Conservation (phyloP, 2,113 vertebrate genomes). For the Lagenorhynchus albirostris region DNA sequence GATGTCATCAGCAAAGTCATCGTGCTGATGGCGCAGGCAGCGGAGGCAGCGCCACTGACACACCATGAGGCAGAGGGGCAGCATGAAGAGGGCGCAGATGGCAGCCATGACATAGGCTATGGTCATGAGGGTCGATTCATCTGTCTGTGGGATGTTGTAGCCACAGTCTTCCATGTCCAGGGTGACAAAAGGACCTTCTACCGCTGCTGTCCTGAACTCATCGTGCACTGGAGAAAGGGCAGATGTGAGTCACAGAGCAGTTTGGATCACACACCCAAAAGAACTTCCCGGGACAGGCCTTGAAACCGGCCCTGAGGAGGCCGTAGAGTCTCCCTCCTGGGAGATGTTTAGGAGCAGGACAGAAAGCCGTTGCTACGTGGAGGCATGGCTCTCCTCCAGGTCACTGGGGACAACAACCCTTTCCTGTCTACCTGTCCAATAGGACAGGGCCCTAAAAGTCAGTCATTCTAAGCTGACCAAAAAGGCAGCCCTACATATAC, state of each 20-base stretch:
- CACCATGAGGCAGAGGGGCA: constrained; percentile 98
- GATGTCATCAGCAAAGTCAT: constrained; percentile 96
- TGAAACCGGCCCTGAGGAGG: background rate
- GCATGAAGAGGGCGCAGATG: constrained; percentile 98
- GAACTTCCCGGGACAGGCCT: background rate
- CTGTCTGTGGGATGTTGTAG: constrained; percentile 98
- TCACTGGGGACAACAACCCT: background rate
- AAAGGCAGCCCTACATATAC: background rate
- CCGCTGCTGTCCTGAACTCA: constrained; percentile 91
- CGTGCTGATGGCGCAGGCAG: constrained; percentile 89
- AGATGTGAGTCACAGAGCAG: background rate
- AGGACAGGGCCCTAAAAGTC: background rate
- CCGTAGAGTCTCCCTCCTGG: background rate
- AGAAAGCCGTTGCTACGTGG: background rate
- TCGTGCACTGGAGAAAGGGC: constrained; percentile 87
- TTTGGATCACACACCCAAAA: background rate
- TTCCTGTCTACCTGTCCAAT: background rate
- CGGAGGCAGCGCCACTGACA: constrained; percentile 98
- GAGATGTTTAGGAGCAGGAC: background rate
- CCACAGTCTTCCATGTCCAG: constrained; percentile 96
- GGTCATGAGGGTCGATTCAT: constrained; percentile 99
- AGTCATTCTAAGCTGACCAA: background rate
- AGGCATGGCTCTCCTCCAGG: background rate
- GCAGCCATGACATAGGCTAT: constrained; percentile 99
- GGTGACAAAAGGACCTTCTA: constrained; percentile 92